Conservation (phyloP, 2,888 invertebrate genomes). For the Melolontha melolontha region DNA sequence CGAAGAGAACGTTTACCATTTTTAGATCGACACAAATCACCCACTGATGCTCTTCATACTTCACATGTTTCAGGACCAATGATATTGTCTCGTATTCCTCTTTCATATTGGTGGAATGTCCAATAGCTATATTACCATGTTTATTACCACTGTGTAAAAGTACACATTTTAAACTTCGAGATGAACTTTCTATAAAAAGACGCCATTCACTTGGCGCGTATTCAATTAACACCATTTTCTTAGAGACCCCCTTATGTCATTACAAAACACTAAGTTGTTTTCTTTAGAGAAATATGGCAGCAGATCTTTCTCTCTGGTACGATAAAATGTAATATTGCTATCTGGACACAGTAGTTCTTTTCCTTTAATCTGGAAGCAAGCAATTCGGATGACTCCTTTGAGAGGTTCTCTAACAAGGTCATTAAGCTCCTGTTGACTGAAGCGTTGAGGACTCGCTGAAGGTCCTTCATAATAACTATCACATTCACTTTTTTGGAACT, state of each 20-base stretch:
- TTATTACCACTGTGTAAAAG: too few species aligned
- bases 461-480: slow-evolving; percentile 17
- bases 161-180: too few species aligned
- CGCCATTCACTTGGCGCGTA: slow-evolving; percentile 48
- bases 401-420: too few species aligned
- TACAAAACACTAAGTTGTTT: slow-evolving; percentile 44
- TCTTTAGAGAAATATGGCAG: slow-evolving; percentile 43
- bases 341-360: slow-evolving; percentile 43
- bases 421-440: too few species aligned
- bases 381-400: too few species aligned
- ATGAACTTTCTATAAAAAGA: slow-evolving; percentile 49
- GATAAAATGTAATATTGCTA: slow-evolving; percentile 42
- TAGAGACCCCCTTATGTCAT: slow-evolving; percentile 42
- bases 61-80: too few species aligned
- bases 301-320: slow-evolving; percentile 41
- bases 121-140: too few species aligned
- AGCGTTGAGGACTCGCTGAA: slow-evolving; percentile 12
- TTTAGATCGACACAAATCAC: too few species aligned
- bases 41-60: too few species aligned
- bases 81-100: too few species aligned
- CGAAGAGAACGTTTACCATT: too few species aligned
- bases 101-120: too few species aligned
- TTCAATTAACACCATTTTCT: slow-evolving; percentile 44
- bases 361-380: slow-evolving; percentile 49
- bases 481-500: slow-evolving; percentile 6